Evolutionary conservation across 92 coral and sea anemone species (phyloP).

Genomic region (Pocillopora grandis): DNA sequence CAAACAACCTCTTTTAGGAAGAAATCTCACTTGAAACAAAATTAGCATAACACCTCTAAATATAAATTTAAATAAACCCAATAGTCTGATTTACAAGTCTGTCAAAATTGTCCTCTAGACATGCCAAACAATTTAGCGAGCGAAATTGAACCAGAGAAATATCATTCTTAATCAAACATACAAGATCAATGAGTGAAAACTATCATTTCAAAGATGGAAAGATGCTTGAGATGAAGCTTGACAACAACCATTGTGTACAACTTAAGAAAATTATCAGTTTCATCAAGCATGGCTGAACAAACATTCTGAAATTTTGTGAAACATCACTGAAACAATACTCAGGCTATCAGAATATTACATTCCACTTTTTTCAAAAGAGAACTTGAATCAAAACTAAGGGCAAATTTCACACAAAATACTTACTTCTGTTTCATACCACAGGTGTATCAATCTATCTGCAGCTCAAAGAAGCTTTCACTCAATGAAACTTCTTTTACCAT

Average conservation of each 20-base stretch:
- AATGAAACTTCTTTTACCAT: conserved; percentile 15
- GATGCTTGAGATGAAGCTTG: neutral
- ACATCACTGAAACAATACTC: neutral
- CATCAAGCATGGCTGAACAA: neutral
- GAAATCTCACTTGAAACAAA: neutral
- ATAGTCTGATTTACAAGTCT: neutral
- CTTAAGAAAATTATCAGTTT: neutral
- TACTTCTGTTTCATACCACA: neutral
- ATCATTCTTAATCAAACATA: neutral
- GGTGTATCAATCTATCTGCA: neutral
- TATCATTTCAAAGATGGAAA: neutral
- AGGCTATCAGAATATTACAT: neutral
- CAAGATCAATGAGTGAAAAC: neutral
- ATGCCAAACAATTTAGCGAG: neutral
- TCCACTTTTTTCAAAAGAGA: neutral
- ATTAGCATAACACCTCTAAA: neutral
- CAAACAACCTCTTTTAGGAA: neutral
- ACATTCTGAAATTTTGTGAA: neutral
- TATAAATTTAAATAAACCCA: neutral
- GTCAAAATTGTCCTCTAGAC: neutral
- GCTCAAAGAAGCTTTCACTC: conserved; percentile 17
- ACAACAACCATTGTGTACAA: neutral
- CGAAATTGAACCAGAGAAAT: neutral
- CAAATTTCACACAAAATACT: neutral
- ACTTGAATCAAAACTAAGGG: neutral